Evolutionary conservation across 2,113 vertebrate species (phyloP), one percentile per base, ranked within the genome.

Genomic region (Chaetura pelagica): DNA sequence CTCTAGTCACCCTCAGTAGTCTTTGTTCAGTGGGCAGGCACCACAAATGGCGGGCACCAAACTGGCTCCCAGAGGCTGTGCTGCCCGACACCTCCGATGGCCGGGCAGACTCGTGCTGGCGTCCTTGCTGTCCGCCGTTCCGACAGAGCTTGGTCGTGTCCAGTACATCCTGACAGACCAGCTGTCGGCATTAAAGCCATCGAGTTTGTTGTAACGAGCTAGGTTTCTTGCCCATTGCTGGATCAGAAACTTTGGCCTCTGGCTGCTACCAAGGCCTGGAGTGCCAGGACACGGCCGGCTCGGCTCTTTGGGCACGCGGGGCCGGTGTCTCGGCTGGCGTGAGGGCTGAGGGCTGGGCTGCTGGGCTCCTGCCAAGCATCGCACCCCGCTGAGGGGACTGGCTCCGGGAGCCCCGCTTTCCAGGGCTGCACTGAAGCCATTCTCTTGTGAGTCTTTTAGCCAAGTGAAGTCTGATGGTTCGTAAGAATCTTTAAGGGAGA

Each of bases 271-370:
- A 30, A 42, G 63, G 59, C 38, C 24, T 24, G 21, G 52, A 42
- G 55, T 52, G 32, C 13, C 0, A 1, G 51, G 40, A 8, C 0
- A 0, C 24, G 12, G 20, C 34, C 54, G 1, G 1, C 38, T 30
- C 20, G 10, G 51, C 15, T 16, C 7, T 66, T 26, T 3, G 2
- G 49, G 13, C 7, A 16, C 3, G 7, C 73, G 9, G 30, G 63
- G 42, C 38, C 10, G 38, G 38, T 38, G 38, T 38, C 38, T 10
- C 38, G 38, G 38, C 38, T 29, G 19, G 6, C 6, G 26, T 38
- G 82, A 71, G 51, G 30, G 35, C 32, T 30, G 5, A 16, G 0
- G 20, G 57, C 0, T 0, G 16, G 6, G n/a, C 22, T 7, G n/a
- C 34, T 3, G 1, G 63, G 64, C 44, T 30, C 20, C 17, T 2